phyloP scores from a whole-genome alignment of 2,888 invertebrate genomes.

The Rhagonycha lutea region DNA sequence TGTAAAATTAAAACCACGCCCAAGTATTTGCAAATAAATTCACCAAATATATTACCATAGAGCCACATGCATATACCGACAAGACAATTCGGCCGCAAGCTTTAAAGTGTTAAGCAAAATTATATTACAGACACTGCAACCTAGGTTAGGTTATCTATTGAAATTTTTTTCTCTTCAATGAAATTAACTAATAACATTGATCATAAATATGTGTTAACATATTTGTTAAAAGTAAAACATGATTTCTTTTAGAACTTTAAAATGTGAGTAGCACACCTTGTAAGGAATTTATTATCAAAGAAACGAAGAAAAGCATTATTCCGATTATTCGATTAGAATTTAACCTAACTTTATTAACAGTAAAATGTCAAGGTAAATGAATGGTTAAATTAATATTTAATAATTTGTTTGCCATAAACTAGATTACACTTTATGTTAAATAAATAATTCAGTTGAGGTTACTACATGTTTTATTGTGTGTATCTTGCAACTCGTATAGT shows the following conservation, averaged over 20 bases:
- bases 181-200: neutral
- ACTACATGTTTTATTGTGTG: neutral
- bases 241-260: neutral
- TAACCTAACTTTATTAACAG: neutral
- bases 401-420: conserved; percentile 1
- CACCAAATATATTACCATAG: neutral
- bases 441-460: neutral
- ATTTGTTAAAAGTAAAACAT: neutral
- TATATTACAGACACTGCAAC: neutral
- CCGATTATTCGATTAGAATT: neutral
- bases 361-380: conserved; percentile 1
- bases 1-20: neutral
- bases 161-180: neutral
- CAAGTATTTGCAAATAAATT: neutral
- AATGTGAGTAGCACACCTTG: neutral
- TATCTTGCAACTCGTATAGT: neutral
- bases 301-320: neutral
- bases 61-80: too few species aligned
- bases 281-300: neutral
- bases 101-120: neutral
- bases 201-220: neutral
- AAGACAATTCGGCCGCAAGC: too few species aligned
- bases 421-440: neutral
- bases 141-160: neutral
- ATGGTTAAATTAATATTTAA: neutral